Percentiles rank a stretch among this genome's conserved stretches.
These are phyloP conservation scores for Drosophila emarginata DNA, from an alignment of 2,888 invertebrate genomes.

Conservation along the genomic window DNA sequence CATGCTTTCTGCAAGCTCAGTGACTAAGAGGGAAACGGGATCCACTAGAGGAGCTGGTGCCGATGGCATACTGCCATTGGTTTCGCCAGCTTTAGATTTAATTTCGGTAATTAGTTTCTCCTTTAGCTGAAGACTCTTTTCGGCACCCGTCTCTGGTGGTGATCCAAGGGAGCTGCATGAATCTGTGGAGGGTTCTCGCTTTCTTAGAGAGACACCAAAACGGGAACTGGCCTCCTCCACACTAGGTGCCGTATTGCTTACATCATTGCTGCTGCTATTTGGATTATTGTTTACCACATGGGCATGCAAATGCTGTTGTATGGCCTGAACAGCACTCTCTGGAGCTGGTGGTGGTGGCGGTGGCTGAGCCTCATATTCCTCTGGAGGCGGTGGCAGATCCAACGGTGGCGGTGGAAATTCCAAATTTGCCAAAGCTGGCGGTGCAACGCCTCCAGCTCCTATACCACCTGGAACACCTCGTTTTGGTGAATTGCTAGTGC, in stretches of 20 bases:
- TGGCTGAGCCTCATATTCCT: slow-evolving; percentile 84
- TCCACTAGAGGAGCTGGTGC: slow-evolving; percentile 84
- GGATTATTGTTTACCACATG: slow-evolving; percentile 45
- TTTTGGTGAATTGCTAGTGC: slow-evolving; percentile 88
- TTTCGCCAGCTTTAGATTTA: slow-evolving; percentile 84
- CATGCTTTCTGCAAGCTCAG: slow-evolving; percentile 92
- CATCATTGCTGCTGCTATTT: slow-evolving; percentile 82
- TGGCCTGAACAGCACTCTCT: slow-evolving; percentile 60
- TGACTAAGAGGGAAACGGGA: slow-evolving; percentile 91
- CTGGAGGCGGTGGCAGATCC: slow-evolving; percentile 90
- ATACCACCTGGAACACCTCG: slow-evolving; percentile 81
- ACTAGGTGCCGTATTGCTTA: slow-evolving; percentile 86
- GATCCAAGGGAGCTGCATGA: slow-evolving; percentile 84
- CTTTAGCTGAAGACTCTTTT: slow-evolving; percentile 84
- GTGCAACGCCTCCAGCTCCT: slow-evolving; percentile 83
- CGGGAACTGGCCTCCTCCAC: slow-evolving; percentile 89
- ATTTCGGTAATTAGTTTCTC: slow-evolving; percentile 94
- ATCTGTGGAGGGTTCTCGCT: slow-evolving; percentile 86
- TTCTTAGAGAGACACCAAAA: slow-evolving; percentile 88
- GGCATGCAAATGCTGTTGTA: slow-evolving; percentile 62
- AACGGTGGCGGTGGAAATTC: slow-evolving; percentile 94
- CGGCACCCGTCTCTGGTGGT: slow-evolving; percentile 79
- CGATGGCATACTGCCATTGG: slow-evolving; percentile 84
- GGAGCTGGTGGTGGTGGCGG: slow-evolving; percentile 75
- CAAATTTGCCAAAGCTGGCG: slow-evolving; percentile 90